phyloP scores from a whole-genome alignment of 2,113 vertebrate species.

The Pteruthius melanotis region DNA sequence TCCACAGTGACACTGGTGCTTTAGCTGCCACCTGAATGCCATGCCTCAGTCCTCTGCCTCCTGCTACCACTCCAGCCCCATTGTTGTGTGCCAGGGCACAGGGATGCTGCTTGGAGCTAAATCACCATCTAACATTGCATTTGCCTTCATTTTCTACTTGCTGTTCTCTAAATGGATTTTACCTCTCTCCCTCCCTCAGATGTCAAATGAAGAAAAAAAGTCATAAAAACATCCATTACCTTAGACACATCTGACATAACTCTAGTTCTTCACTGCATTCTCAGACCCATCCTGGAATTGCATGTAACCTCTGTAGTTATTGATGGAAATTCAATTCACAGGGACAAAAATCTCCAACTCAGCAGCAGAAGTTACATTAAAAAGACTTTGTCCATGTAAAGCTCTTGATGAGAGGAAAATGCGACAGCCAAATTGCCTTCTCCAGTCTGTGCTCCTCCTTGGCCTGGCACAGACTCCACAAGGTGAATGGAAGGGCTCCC shows the following conservation, averaged over 20 bases:
- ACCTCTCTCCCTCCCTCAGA: not conserved
- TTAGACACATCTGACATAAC: accelerated
- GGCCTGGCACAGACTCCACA: not conserved
- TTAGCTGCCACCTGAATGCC: not conserved
- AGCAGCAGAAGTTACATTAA: not conserved
- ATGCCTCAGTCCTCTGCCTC: not conserved
- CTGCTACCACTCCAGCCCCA: not conserved
- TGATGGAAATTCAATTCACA: not conserved
- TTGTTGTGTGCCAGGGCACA: accelerated
- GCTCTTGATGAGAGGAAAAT: not conserved
- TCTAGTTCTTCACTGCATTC: not conserved
- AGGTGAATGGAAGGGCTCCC: not conserved
- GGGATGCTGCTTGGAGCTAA: not conserved
- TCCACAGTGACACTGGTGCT: not conserved
- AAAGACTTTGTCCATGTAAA: not conserved
- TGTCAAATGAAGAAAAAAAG: not conserved
- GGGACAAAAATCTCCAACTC: not conserved
- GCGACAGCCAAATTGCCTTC: not conserved
- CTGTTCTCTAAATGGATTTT: not conserved
- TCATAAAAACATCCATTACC: not conserved
- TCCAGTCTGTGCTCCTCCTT: not conserved
- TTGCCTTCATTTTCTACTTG: not conserved
- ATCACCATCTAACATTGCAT: not conserved
- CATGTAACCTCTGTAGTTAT: not conserved
- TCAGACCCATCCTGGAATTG: not conserved